Evolutionary conservation across 2,113 vertebrate genomes (phyloP).

Genomic region (Muscicapa adusta): DNA sequence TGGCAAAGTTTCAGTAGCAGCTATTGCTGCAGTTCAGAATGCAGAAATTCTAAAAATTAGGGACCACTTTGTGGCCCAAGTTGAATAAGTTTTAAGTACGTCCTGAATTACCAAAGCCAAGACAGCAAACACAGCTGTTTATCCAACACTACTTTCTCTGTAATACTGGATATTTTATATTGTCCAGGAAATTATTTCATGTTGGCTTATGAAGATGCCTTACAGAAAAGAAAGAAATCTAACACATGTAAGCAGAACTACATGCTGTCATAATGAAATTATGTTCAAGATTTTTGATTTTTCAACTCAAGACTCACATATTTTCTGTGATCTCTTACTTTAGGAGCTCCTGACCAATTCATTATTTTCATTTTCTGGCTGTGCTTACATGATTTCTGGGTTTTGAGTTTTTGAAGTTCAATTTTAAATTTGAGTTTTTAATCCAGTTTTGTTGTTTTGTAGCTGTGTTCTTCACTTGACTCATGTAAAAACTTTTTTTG

Average conservation of each 20-base stretch:
- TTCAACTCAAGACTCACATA: not conserved
- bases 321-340: not conserved
- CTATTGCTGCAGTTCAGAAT: not conserved
- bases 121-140: not conserved
- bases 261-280: not conserved
- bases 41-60: too few species aligned
- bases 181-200: not conserved
- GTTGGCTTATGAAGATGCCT: not conserved
- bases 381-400: not conserved
- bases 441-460: not conserved
- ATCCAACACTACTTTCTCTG: not conserved
- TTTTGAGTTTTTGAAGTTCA: not conserved
- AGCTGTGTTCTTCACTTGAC: not conserved
- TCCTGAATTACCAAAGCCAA: not conserved
- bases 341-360: not conserved
- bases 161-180: not conserved
- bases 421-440: not conserved
- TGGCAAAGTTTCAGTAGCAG: not conserved
- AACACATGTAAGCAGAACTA: not conserved
- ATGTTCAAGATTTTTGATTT: not conserved
- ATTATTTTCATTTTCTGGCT: not conserved
- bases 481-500: not conserved
- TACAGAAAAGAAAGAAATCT: not conserved
- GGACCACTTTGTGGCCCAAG: not conserved
- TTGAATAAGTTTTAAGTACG: rapidly evolving